Conservation (phyloP, 1,140 invertebrate genomes). For the Steinernema feltiae region DNA sequence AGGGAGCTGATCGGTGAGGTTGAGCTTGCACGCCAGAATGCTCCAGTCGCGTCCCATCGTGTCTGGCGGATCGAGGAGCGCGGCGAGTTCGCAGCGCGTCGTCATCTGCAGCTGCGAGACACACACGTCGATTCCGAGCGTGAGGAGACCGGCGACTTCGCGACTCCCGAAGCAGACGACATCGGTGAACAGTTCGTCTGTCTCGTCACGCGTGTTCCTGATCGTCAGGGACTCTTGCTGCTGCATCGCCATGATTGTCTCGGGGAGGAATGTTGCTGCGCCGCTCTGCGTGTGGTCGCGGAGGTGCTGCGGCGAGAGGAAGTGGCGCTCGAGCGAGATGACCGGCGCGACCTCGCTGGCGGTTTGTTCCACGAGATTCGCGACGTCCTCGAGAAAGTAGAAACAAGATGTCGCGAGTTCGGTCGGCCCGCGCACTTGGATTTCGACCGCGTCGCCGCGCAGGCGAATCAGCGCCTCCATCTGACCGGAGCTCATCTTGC, state of each 20-base stretch:
- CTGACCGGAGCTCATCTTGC: constrained; percentile 70
- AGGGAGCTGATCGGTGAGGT: constrained; percentile 64
- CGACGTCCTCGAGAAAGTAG: constrained; percentile 71
- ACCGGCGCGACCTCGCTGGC: constrained; percentile 56
- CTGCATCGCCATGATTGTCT: constrained; percentile 64
- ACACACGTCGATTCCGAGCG: constrained; percentile 62
- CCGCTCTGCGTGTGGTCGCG: constrained; percentile 39
- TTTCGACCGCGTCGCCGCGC: constrained; percentile 66
- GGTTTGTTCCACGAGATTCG: constrained; percentile 68
- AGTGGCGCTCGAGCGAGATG: constrained; percentile 57
- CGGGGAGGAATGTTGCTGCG: constrained; percentile 63
- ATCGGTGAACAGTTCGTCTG: constrained; percentile 67
- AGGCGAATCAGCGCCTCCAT: constrained; percentile 71
- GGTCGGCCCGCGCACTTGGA: constrained; percentile 70
- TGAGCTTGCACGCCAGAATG: constrained; percentile 70
- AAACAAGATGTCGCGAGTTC: constrained; percentile 63
- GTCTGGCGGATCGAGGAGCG: constrained; percentile 71
- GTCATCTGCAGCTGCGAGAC: constrained; percentile 63
- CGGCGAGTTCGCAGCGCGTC: constrained; percentile 61
- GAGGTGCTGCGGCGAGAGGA: constrained; percentile 53
- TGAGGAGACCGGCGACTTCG: constrained; percentile 59
- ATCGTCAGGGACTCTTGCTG: constrained; percentile 59
- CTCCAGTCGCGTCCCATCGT: constrained; percentile 76
- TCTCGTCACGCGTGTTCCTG: constrained; percentile 64
- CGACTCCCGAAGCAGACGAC: constrained; percentile 68